Evolutionary conservation across 2,797 vertebrate genomes (phyloP), one percentile per base, ranked within the genome.

Genomic region (Lagodon rhomboides): DNA sequence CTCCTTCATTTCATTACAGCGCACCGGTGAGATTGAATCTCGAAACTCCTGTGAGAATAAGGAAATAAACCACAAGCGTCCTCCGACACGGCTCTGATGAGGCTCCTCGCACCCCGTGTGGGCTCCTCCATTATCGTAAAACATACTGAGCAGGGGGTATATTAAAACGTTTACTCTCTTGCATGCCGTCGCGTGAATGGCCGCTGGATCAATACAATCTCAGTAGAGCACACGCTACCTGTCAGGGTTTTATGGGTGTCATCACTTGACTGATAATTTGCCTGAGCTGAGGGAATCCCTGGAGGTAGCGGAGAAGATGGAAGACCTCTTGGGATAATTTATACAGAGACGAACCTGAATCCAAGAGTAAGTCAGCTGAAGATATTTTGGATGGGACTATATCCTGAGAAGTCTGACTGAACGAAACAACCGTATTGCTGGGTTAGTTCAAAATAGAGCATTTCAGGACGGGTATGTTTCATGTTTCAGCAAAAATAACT

Each of bases 231-330:
- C 66, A 50, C 1, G 72, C 61, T 65, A 43, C 73, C 75, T 77
- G 80, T 79, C 83, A 79, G 41, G 51, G 55, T 84, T 89, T 91
- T 90, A 87, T 66, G 81, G 81, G 79, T 1, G 51, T 83, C 85
- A 86, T 91, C 86, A 73, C 73, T 89, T 73, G 78, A 84, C 72
- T 55, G 74, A 91, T 90, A 66, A 85, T 91, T 86, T 89, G 46
- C 75, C 27, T 46, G 63, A 83, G 73, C 73, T 47, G 77, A 67
- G 60, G 56, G 66, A 76, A 83, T 91, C 77, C 62, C 79, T 10
- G 23, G 72, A 73, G 69, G 63, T 0, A 10, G 23, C 58, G 27
- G 51, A 44, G 67, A 53, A 74, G 67, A 67, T 13, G n/a, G 47
- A 68, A 18, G 56, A 75, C n/a, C 59, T 61, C 18, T 12, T 12